A percentile compares a stretch with the other conserved stretches of the same genome.
phyloP scores from a whole-genome alignment of 2,888 invertebrate species.

The Trimorus sp. region DNA sequence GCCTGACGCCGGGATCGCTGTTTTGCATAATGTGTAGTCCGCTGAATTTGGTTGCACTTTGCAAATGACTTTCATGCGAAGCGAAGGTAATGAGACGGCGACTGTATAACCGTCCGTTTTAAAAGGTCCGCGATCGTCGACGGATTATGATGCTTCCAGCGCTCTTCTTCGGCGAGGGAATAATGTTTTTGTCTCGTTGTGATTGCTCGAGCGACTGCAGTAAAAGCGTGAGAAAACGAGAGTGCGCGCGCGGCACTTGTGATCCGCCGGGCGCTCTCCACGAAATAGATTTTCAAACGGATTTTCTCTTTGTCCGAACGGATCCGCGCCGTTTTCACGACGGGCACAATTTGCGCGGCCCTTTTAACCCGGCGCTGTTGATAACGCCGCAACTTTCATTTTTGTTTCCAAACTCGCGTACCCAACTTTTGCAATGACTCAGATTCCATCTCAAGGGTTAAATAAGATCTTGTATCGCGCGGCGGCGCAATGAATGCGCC shows the following conservation, averaged over 20 bases:
- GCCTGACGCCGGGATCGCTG: too few species aligned
- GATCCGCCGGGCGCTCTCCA: conserved; percentile 47
- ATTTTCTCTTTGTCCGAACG: conserved; percentile 53
- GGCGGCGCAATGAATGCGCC: too few species aligned
- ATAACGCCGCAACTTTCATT: conserved; percentile 31
- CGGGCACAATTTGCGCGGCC: not conserved
- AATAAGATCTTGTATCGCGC: too few species aligned
- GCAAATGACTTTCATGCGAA: too few species aligned
- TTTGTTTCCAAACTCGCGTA: conserved; percentile 9
- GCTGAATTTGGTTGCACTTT: too few species aligned
- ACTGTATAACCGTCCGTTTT: conserved; percentile 53
- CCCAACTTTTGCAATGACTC: not conserved
- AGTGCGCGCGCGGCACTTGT: conserved; percentile 56
- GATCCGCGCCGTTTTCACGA: too few species aligned
- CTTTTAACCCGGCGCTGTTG: conserved; percentile 9
- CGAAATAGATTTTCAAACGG: conserved; percentile 62
- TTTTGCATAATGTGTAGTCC: too few species aligned
- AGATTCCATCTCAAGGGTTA: conserved; percentile 13
- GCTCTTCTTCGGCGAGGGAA: conserved; percentile 51
- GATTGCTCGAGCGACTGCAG: conserved; percentile 58
- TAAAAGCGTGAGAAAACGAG: conserved; percentile 68
- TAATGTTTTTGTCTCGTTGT: conserved; percentile 62
- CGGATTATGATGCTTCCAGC: conserved; percentile 55
- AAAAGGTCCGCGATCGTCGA: conserved; percentile 56
- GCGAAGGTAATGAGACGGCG: conserved; percentile 7